These are phyloP conservation scores for Drosophila anomalata DNA, from an alignment of 2,888 invertebrate genomes.

Conservation along the genomic window DNA sequence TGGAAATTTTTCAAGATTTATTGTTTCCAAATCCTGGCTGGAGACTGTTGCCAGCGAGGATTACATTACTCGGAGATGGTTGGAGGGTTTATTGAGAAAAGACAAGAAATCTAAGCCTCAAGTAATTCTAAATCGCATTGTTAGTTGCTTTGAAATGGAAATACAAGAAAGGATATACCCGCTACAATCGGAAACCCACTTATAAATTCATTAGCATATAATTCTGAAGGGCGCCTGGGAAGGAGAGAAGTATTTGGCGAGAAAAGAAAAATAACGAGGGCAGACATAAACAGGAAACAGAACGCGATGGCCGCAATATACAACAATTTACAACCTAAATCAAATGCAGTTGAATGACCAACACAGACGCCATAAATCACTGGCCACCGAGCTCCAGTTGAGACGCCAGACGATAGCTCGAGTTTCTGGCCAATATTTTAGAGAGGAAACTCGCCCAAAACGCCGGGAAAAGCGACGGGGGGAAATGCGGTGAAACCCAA, in stretches of 20 bases:
- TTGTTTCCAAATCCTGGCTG: constrained; percentile 16
- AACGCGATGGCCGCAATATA: constrained; percentile 71
- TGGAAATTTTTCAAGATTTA: constrained; percentile 19
- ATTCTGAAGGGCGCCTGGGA: constrained; percentile 13
- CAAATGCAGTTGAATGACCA: constrained; percentile 81
- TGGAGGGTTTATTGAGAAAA: neutral
- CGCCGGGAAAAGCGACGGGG: constrained; percentile 10
- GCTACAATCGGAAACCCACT: constrained; percentile 41
- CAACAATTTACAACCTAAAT: constrained; percentile 80
- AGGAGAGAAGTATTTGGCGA: neutral
- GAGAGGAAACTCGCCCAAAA: constrained; percentile 43
- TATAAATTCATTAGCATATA: constrained; percentile 78
- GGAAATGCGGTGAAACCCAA: constrained; percentile 15
- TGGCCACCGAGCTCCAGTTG: constrained; percentile 63
- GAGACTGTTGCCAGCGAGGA: neutral
- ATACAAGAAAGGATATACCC: neutral
- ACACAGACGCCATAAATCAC: constrained; percentile 80
- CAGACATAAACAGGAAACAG: constrained; percentile 69
- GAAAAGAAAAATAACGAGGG: constrained; percentile 17
- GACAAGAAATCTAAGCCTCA: neutral
- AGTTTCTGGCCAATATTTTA: constrained; percentile 68
- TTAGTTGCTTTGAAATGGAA: neutral
- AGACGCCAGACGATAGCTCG: constrained; percentile 58
- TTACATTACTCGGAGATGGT: neutral
- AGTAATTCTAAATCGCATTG: neutral